phyloP scores from a whole-genome alignment of 2,797 vertebrate species.

The Morelia viridis region DNA sequence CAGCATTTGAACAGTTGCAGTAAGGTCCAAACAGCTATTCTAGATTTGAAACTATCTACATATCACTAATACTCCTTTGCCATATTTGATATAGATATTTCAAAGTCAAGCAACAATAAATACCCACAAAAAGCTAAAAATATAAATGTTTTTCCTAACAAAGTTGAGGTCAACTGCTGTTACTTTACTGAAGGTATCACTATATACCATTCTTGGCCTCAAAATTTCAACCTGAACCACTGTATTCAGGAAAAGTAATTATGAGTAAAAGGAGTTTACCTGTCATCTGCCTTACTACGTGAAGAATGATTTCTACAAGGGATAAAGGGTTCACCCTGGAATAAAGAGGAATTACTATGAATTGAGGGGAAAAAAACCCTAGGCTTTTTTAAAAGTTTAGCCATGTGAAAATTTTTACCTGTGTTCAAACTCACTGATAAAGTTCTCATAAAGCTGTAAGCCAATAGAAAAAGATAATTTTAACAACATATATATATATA shows the following conservation, averaged over 20 bases:
- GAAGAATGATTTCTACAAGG: slow-evolving; percentile 93
- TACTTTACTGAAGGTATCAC: fast-evolving
- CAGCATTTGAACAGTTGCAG: background rate
- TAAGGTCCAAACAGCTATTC: background rate
- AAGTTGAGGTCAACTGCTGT: background rate
- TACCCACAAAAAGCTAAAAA: background rate
- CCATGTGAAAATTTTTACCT: slow-evolving; percentile 74
- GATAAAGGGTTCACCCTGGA: slow-evolving; percentile 94
- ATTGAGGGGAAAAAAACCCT: fast-evolving
- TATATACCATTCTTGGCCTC: background rate
- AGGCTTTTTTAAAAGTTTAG: background rate
- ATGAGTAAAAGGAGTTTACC: slow-evolving; percentile 69
- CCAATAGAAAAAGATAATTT: slow-evolving; percentile 32
- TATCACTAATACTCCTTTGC: background rate
- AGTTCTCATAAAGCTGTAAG: slow-evolving; percentile 93
- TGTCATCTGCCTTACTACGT: slow-evolving; percentile 90
- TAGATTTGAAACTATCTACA: background rate
- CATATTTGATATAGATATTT: background rate
- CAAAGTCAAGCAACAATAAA: background rate
- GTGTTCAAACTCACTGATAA: slow-evolving; percentile 97
- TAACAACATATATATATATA: background rate
- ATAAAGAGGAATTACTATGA: background rate
- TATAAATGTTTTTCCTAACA: background rate
- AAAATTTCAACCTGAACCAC: fast-evolving
- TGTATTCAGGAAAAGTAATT: fast-evolving